These are phyloP conservation scores for Chelonia mydas DNA, from an alignment of 2,797 vertebrate species.

Conservation along the genomic window DNA sequence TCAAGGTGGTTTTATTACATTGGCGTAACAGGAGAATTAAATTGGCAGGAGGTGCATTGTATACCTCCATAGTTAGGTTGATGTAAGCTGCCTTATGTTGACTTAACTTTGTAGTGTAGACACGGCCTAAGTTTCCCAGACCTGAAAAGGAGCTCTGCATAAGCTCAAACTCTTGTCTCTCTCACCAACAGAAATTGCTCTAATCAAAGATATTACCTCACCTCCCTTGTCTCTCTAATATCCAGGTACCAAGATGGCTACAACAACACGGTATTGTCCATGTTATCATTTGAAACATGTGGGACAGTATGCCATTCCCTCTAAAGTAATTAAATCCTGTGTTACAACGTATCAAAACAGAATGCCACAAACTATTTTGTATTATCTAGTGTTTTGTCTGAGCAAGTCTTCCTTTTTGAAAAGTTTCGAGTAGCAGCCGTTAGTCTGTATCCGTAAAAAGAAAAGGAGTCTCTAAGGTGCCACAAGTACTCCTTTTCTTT, in stretches of 20 bases:
- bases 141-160: neutral
- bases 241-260: neutral
- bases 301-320: neutral
- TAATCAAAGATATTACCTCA: neutral
- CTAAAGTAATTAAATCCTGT: neutral
- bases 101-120: neutral
- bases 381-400: conserved; percentile 3
- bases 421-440: no score
- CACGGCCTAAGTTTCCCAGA: neutral
- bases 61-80: neutral
- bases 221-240: no score
- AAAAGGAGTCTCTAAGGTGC: no score
- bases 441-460: no score
- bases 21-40: no score
- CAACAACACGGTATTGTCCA: neutral
- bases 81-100: neutral
- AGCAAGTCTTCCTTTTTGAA: neutral
- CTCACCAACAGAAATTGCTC: neutral
- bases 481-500: neutral
- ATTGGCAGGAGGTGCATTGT: no score
- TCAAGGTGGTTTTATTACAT: no score
- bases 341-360: neutral
- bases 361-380: neutral
- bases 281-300: conserved; percentile 15
- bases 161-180: neutral